Base-by-base conservation (phyloP, 2,113 vertebrate genomes). In the Neolamprologus brichardi region DNA sequence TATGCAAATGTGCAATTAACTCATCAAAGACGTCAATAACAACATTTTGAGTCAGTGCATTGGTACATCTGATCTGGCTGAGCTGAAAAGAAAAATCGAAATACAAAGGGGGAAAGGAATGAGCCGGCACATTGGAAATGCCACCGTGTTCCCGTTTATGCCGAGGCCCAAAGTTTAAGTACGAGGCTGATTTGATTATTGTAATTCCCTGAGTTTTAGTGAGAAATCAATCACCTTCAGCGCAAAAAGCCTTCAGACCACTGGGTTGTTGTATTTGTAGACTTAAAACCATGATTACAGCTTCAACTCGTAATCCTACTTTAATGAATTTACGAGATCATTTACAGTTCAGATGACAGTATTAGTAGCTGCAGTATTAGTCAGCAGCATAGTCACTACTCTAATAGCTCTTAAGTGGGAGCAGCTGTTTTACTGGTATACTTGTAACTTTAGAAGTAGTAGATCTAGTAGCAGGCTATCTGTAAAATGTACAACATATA, bases 21-120 rank as follows among this genome's bases (percentile, higher is more conserved):
- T 88, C 87, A 84, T 87, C 89, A 89, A 77, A 87, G 79, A 92
- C 87, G 84, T 93, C 91, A 93, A 72, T 82, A 84, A 53, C 83
- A 86, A 18, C 67, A 83, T 75, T 89, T 83, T 85, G 84, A 91
- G 75, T 90, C 83, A 81, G n/a, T 34, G 77, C 14, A 56, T 84
- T 78, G 51, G 72, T 17, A 52, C 53, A 77, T 89, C 49, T 84
- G 49, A 82, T 84, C 53, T 84, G 32, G 25, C 23, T 51, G 62
- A 79, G 82, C 28, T 81, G 51, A 8, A 39, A 37, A 41, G 25
- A 60, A 11, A 67, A 15, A 17, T 41, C 46, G 17, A 77, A 88
- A 85, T 52, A 28, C 70, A 70, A 72, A 54, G 15, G 28, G 12
- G 52, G 52, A 44, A 77, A 37, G 72, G 51, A 67, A 67, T 28